Evolutionary conservation across 1,140 invertebrate genomes (phyloP).

Genomic region (Drosophila kanapiae): DNA sequence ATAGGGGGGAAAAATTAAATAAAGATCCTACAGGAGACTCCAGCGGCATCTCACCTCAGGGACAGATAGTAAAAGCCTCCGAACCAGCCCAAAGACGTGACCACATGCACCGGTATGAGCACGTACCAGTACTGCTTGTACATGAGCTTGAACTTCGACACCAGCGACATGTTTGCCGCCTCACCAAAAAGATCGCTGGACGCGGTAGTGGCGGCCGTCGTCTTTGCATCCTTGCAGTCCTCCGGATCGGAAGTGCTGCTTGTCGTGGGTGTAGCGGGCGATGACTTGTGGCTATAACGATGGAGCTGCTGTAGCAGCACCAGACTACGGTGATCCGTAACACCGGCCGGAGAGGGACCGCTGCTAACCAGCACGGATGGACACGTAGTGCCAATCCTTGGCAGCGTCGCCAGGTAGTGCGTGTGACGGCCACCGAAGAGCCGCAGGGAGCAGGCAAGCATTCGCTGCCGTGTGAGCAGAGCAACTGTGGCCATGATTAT

Average conservation of each 20-base stretch:
- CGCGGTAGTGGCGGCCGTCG: constrained; percentile 30
- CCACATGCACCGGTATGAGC: constrained; percentile 94
- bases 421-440: constrained; percentile 1
- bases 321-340: background rate
- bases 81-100: constrained; percentile 94
- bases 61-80: constrained; percentile 93
- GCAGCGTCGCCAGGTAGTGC: constrained; percentile 9
- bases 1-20: background rate
- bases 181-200: constrained; percentile 75
- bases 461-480: constrained; percentile 23
- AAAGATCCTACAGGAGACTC: background rate
- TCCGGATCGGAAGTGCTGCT: constrained; percentile 1
- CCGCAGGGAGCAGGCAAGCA: constrained; percentile 22
- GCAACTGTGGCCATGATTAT: constrained; percentile 32
- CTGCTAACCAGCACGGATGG: background rate
- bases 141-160: constrained; percentile 95
- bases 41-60: constrained; percentile 89
- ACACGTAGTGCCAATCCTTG: background rate
- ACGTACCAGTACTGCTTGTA: constrained; percentile 98
- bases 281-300: constrained; percentile 22
- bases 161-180: constrained; percentile 86
- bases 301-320: constrained; percentile 8
- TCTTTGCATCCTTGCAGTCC: constrained; percentile 51
- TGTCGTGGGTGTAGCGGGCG: background rate
- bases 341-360: background rate